Evolutionary conservation across 2,888 invertebrate species (phyloP), one percentile per base, ranked within the genome.

Genomic region (Drosophila siamana): DNA sequence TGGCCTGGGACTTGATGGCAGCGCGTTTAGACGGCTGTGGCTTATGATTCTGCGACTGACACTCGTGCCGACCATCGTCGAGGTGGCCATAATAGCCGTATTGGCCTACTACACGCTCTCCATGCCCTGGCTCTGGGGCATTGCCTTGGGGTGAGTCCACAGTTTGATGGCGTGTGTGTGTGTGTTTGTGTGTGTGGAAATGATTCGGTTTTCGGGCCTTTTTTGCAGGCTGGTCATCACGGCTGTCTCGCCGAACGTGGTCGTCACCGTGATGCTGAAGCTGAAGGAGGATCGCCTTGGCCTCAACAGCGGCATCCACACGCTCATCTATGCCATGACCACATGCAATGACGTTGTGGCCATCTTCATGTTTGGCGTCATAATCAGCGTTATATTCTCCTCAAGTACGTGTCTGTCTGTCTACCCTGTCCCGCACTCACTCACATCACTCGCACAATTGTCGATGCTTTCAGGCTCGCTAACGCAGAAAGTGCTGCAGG

Each of bases 341-440:
- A 95, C 95, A 67, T 93, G 96, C 64, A 96, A 97, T 88, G 96
- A 96, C 91, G 95, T 97, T 51, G 93, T 96, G 55, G 95, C 96
- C 52, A 95, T 96, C 73, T 95, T 95, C 60, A 92, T 95, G 2
- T 97, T 96, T 90, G 95, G 95, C 16, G 93, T 96, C 33, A 91
- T 94, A 52, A 92, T 95, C 51, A 94, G 95, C 19, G 92, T 95
- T 44, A 93, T 95, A 48, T 95, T 95, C 83, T 93, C 94, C 48
- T 93, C 93, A 77, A 94, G 95, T 94, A 91, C 66, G 89, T 86
- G 64, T 47, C 19, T 3, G 19, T 19, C 19, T 44, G 52, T 55
- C 41, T n/a, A 40, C 22, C 36, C 19, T 52, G 15, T 19, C 19
- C 2, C 19, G n/a, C 56, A 36, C 9, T 26, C 22, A 15, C 41